A percentile compares a stretch with the other conserved stretches of the same genome.
phyloP scores from a whole-genome alignment of 1,140 invertebrate species.

The Pseudomyrmex dendroicus region DNA sequence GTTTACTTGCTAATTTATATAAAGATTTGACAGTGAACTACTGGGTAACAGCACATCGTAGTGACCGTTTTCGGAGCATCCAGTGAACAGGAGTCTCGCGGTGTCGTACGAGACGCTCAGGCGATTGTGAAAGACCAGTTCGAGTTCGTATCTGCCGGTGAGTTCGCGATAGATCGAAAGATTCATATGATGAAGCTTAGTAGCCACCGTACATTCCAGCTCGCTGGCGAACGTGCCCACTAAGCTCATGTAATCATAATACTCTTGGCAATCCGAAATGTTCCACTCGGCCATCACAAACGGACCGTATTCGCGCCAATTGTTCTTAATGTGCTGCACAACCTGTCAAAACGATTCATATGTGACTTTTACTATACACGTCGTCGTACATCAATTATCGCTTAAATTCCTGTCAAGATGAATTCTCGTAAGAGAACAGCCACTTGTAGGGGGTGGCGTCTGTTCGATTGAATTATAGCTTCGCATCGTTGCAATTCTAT shows the following conservation, averaged over 20 bases:
- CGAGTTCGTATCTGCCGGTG: slow-evolving; percentile 63
- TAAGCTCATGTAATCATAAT: slow-evolving; percentile 76
- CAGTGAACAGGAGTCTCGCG: slow-evolving; percentile 78
- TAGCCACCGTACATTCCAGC: slow-evolving; percentile 78
- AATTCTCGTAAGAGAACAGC: background rate
- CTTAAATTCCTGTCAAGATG: background rate
- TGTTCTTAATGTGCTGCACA: slow-evolving; percentile 75
- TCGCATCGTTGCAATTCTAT: background rate
- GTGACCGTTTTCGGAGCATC: slow-evolving; percentile 78
- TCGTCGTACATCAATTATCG: slow-evolving; percentile 28
- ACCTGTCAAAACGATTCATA: slow-evolving; percentile 67
- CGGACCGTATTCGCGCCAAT: slow-evolving; percentile 78
- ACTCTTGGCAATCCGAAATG: slow-evolving; percentile 73
- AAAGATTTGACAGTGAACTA: slow-evolving; percentile 16
- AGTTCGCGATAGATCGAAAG: slow-evolving; percentile 79
- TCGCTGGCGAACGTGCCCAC: slow-evolving; percentile 80
- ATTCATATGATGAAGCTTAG: slow-evolving; percentile 77
- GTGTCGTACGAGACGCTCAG: slow-evolving; percentile 64
- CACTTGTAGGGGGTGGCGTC: background rate
- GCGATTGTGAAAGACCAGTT: slow-evolving; percentile 76
- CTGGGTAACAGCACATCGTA: slow-evolving; percentile 76
- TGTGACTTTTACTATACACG: background rate
- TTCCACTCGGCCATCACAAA: slow-evolving; percentile 81
- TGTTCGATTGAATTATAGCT: background rate
- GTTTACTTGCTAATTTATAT: background rate